A percentile compares a stretch with the other conserved stretches of the same genome.
These are phyloP conservation scores for Dromococcyx pavoninus DNA, from an alignment of 2,797 vertebrate species.

Conservation along the genomic window DNA sequence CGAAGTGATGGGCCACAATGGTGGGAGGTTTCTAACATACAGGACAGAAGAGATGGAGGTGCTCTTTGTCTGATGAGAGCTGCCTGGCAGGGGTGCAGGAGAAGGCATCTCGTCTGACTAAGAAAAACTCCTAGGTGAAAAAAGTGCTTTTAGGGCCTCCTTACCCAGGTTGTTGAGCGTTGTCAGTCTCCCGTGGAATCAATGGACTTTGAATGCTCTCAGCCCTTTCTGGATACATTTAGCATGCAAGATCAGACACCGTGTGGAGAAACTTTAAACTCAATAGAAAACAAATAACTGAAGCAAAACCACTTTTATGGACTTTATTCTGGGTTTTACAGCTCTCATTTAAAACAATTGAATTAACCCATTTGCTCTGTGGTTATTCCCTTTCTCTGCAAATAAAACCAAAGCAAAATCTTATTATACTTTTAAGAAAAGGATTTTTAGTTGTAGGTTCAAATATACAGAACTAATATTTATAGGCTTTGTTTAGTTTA, in stretches of 20 bases:
- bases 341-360: background rate
- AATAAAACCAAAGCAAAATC: background rate
- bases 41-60: too few relatives aligned
- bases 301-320: background rate
- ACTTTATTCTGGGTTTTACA: background rate
- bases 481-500: background rate
- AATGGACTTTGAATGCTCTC: background rate
- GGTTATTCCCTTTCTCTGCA: background rate
- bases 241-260: background rate
- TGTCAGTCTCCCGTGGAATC: background rate
- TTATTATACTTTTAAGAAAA: background rate
- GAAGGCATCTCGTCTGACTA: too few relatives aligned
- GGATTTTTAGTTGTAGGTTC: background rate
- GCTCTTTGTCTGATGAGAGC: too few relatives aligned
- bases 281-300: background rate
- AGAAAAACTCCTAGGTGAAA: too few relatives aligned
- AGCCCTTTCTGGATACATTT: background rate
- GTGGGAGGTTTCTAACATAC: too few relatives aligned
- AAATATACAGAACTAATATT: background rate
- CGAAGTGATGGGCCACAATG: too few relatives aligned
- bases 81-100: too few relatives aligned
- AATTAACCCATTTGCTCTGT: background rate
- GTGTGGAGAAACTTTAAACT: background rate
- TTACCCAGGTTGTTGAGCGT: rapidly evolving
- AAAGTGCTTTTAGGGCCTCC: background rate